Base-by-base conservation (phyloP, 2,797 vertebrate genomes). In the Semaprochilodus insignis region DNA sequence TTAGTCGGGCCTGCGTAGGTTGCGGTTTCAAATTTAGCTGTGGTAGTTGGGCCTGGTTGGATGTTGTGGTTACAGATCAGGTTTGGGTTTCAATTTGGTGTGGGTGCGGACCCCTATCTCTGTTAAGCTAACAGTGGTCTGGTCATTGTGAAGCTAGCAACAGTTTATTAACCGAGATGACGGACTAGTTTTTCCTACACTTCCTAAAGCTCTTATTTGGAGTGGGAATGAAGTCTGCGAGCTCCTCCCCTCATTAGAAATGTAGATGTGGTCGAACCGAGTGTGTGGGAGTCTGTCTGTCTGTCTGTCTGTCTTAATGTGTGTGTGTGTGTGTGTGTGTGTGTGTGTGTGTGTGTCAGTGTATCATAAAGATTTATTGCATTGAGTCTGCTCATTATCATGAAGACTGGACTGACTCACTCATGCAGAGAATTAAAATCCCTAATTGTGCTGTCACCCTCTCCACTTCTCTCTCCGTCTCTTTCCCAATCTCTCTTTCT, bases 401-500 rank as follows among this genome's bases (percentile, higher is more conserved):
- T 95, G 96, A 97, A 96, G 96, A 96, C 96, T 97, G 96, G 96
- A 96, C 96, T 96, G 95, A 97, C 95, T 96, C 97, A 96, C 96
- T 99, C 96, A 97, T 96, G 96, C 97, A 98, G 96, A 98, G 97
- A 99, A 98, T 97, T 98, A 97, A 97, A 97, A 97, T 95, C 94
- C 95, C 96, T 98, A 99, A 98, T 98, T 98, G 96, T 97, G 95
- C 96, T 97, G 96, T 97, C 95, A 97, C 95, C 95, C 95, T 74
- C 66, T 79, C 66, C 69, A 67, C 48, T 69, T 48, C 72, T 78
- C 48, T 70, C n/a, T 51, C 27, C 84, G 87, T 88, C 91, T 91
- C 86, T 92, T 87, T 87, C 88, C 81, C 17, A 16, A 54, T 54
- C 15, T 54, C 73, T n/a, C 16, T 23, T 14, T 57, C 19, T 57